Evolutionary conservation across 1,140 invertebrate species (phyloP).

Genomic region (Micrasema minimum): DNA sequence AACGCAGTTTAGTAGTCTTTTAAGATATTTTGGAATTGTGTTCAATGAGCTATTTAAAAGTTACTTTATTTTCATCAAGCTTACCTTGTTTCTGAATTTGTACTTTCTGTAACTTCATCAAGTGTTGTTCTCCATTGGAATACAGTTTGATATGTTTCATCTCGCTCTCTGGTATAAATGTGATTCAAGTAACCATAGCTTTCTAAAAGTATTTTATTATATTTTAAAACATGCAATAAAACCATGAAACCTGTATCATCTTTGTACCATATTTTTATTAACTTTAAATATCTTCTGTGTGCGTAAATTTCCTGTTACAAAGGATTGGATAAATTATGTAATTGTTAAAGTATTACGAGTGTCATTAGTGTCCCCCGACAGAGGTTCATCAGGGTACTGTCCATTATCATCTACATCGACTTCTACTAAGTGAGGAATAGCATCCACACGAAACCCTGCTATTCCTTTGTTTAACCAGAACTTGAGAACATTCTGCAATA

Average conservation of each 20-base stretch:
- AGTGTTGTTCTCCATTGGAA: slow-evolving; percentile 70
- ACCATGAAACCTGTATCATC: too few relatives aligned
- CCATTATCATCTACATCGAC: slow-evolving; percentile 61
- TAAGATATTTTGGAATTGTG: too few relatives aligned
- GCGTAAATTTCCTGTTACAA: slow-evolving; percentile 59
- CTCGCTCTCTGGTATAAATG: slow-evolving; percentile 71
- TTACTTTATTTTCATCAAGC: too few relatives aligned
- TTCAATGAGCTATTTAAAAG: too few relatives aligned
- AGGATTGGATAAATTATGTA: slow-evolving; percentile 72
- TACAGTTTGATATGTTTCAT: slow-evolving; percentile 71
- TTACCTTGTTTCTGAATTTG: slow-evolving; percentile 37
- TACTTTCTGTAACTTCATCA: slow-evolving; percentile 64
- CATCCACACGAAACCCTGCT: slow-evolving; percentile 80
- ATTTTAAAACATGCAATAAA: too few relatives aligned
- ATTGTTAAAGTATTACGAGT: slow-evolving; percentile 66
- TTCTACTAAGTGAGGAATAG: slow-evolving; percentile 71
- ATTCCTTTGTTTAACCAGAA: slow-evolving; percentile 82
- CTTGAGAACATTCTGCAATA: slow-evolving; percentile 73
- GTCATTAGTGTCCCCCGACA: slow-evolving; percentile 55
- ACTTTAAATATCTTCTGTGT: too few relatives aligned
- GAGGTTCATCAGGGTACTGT: slow-evolving; percentile 69
- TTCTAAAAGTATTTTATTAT: too few relatives aligned
- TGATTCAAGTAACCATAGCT: slow-evolving; percentile 72
- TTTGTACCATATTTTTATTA: too few relatives aligned
- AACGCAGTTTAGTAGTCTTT: too few relatives aligned